Evolutionary conservation across 2,888 invertebrate genomes (phyloP).

Genomic region (Ceramica pisi): DNA sequence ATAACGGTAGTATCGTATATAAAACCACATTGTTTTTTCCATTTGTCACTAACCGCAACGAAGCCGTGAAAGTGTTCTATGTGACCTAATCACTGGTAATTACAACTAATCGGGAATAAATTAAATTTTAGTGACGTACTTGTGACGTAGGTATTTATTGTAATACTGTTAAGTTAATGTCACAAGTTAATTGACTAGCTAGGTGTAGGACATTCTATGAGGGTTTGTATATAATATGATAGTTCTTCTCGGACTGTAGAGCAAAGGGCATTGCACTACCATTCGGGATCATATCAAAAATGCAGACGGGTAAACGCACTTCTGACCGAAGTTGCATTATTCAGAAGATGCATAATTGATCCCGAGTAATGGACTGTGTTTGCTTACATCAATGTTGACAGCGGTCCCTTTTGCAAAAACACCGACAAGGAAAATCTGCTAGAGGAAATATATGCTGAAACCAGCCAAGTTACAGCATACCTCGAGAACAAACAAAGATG

Average conservation of each 20-base stretch:
- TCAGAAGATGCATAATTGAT: conserved; percentile 83
- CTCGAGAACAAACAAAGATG: conserved; percentile 3
- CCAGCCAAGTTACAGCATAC: conserved; percentile 10
- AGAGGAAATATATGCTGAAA: conserved; percentile 47
- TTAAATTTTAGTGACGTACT: conserved; percentile 37
- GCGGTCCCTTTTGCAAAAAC: conserved; percentile 66
- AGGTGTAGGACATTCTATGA: conserved; percentile 23
- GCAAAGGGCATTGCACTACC: conserved; percentile 79
- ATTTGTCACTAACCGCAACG: conserved; percentile 1
- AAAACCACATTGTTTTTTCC: conserved; percentile 18
- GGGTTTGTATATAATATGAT: conserved; percentile 12
- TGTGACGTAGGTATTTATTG: conserved; percentile 41
- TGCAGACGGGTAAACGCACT: conserved; percentile 87
- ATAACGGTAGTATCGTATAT: background rate
- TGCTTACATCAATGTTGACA: conserved; percentile 63
- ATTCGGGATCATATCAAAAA: conserved; percentile 69
- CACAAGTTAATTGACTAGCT: conserved; percentile 8
- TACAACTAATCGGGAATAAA: conserved; percentile 24
- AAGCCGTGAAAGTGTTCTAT: conserved; percentile 27
- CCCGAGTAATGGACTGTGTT: conserved; percentile 60
- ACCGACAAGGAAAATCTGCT: conserved; percentile 53
- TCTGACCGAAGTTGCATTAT: conserved; percentile 78
- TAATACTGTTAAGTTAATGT: conserved; percentile 11
- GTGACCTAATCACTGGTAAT: conserved; percentile 15
- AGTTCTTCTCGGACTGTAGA: conserved; percentile 63